Base-by-base conservation (phyloP, 1,140 invertebrate genomes). In the Lanistes nyassanus region DNA sequence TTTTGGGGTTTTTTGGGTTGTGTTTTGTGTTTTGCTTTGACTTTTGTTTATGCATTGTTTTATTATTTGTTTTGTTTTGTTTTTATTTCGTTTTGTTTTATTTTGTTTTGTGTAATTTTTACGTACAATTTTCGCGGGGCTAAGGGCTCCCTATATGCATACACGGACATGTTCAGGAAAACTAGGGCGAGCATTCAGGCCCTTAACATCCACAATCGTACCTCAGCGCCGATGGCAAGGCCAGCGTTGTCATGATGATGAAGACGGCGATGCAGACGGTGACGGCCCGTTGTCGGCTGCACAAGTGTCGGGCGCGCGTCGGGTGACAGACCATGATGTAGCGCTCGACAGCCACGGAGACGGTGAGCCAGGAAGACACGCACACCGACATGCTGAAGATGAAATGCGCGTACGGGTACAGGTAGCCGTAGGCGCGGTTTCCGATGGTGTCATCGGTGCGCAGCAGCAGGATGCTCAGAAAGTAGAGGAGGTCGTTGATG, bases 241-340 rank as follows among this genome's bases (percentile, higher is more conserved):
- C 84, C 23, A 88, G 72, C 0, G 77, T 53, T 9, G 78, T 76
- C 83, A 86, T 87, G 51, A 81, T 64, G 19, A 86, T 31, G 75
- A 80, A 87, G 13, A 87, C 80, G 7, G 77, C 47, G 9, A 77
- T 53, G 67, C 81, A 80, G 9, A 81, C 80, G 4, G 81, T 51
- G 5, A 81, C 80, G 3, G 87, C 85, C 16, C 82, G 56, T 1
- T 68, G 34, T 21, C 82, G 68, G 0, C 96, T 98, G 90, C 97
- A 98, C 37, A 97, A 91, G 0, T 94, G 94, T 70, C 95, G 91
- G 0, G 96, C 96, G 74, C 92, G 92, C 7, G 98, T 90, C 0
- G 96, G 96, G 88, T 97, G 95, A 86, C 97, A 98, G 0, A 99
- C 97, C 2, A 97, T 96, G 55, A 98, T 94, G 90, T 96, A 99